Evolutionary conservation across 2,113 vertebrate species (phyloP).

Genomic region (Nicator chloris): DNA sequence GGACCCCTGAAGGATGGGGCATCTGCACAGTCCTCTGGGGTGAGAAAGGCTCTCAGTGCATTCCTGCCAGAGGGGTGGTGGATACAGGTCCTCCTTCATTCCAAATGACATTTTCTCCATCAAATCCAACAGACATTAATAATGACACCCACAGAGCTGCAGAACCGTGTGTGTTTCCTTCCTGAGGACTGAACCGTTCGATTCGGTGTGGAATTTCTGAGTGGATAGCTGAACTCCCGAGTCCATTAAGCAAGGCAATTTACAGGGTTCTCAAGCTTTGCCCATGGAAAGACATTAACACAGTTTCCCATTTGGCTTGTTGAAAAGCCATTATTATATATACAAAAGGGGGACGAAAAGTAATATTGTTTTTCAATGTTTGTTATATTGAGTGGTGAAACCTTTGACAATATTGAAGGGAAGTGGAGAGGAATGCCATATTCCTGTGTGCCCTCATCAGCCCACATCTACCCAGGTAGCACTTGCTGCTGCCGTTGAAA

Average conservation of each 20-base stretch:
- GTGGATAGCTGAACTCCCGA: constrained; percentile 55
- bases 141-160: background rate
- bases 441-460: background rate
- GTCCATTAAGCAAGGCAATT: constrained; percentile 72
- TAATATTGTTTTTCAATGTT: background rate
- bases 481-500: background rate
- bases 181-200: constrained; percentile 13
- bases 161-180: background rate
- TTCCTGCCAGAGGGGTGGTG: background rate
- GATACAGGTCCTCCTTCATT: background rate
- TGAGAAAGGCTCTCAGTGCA: background rate
- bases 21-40: background rate
- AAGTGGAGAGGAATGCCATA: rapidly evolving
- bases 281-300: constrained; percentile 55
- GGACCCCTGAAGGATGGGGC: background rate
- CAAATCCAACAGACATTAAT: background rate
- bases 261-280: constrained; percentile 44
- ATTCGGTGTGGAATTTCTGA: constrained; percentile 38
- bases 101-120: background rate
- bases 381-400: background rate
- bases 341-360: background rate
- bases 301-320: constrained; percentile 7
- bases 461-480: background rate
- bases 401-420: background rate
- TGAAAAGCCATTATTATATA: constrained; percentile 49